Percentiles rank a stretch among this genome's conserved stretches.
Evolutionary conservation across 2,797 vertebrate genomes (phyloP).

Genomic region (Smutsia gigantea): DNA sequence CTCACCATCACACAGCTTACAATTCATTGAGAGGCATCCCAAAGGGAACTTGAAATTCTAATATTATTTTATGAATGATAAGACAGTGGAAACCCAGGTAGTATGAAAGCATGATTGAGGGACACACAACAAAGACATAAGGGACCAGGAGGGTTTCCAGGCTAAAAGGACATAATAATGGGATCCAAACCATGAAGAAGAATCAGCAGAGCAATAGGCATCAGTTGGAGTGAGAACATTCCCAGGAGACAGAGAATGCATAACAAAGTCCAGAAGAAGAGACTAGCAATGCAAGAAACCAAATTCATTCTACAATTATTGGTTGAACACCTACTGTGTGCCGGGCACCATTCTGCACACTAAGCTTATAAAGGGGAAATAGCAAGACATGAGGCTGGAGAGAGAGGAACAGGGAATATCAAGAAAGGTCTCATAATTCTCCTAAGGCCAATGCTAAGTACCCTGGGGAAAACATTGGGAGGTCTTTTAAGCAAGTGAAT

Average conservation of each 20-base stretch:
- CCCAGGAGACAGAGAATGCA: neutral
- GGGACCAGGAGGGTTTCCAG: no score
- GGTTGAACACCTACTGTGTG: accelerated
- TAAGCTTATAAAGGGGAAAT: neutral
- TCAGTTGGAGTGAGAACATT: no score
- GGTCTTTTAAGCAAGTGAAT: neutral
- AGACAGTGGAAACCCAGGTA: no score
- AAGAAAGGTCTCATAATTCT: neutral
- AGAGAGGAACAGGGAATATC: neutral
- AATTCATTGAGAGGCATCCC: no score
- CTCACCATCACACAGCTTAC: no score
- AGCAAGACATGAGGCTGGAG: neutral
- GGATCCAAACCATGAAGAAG: no score
- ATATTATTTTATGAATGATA: no score
- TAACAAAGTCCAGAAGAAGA: neutral
- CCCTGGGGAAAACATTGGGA: neutral
- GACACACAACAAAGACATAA: no score
- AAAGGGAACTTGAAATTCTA: no score
- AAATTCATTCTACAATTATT: neutral
- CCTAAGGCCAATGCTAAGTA: neutral
- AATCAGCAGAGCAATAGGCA: no score
- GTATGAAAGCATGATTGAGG: no score
- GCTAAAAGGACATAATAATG: no score
- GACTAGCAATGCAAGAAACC: neutral
- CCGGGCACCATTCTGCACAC: accelerated